phyloP scores from a whole-genome alignment of 2,113 vertebrate genomes.

The Dromiciops gliroides region DNA sequence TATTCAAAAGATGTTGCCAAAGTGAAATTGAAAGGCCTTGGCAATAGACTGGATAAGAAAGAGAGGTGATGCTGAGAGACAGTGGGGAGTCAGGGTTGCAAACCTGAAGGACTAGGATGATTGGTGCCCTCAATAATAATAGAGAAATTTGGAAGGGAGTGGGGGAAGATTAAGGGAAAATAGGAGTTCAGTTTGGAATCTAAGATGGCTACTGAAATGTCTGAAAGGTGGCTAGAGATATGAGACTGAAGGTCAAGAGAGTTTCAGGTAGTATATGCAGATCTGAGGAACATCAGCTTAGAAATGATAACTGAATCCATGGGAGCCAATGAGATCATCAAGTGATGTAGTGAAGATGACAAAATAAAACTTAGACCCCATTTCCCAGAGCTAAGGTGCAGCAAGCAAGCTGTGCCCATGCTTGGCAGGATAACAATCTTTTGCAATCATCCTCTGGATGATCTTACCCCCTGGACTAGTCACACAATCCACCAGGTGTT shows the following conservation, averaged over 20 bases:
- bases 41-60: no score
- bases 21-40: no score
- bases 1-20: no score
- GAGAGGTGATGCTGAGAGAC: background rate
- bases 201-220: background rate
- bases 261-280: background rate
- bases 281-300: background rate
- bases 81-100: background rate
- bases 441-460: no score
- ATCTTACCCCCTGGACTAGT: no score
- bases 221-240: background rate
- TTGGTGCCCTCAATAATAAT: background rate
- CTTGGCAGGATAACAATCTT: no score
- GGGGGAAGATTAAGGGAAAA: background rate
- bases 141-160: background rate
- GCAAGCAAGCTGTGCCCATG: no score
- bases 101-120: background rate
- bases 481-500: no score
- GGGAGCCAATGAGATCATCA: background rate
- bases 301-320: background rate
- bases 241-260: background rate
- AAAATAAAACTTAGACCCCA: no score
- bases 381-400: no score
- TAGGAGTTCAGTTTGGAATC: background rate
- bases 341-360: background rate